These are phyloP conservation scores for Anabacerthia variegaticeps DNA, from an alignment of 2,797 vertebrate species.

Conservation along the genomic window DNA sequence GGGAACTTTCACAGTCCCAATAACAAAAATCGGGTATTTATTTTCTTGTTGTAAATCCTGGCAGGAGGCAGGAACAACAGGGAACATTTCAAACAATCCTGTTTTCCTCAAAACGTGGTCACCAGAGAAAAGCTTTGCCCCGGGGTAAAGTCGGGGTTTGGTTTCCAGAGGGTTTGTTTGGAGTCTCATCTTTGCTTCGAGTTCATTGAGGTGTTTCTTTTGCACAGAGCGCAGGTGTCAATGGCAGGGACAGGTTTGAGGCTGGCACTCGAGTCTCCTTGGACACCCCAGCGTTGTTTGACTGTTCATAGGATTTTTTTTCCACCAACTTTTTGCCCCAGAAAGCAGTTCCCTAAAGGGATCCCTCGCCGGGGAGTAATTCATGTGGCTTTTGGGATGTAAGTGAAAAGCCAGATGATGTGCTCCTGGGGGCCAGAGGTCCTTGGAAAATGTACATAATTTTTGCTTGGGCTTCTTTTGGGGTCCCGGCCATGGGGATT, in stretches of 20 bases:
- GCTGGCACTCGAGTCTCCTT: not conserved
- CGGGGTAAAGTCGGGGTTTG: not conserved
- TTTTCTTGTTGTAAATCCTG: not conserved
- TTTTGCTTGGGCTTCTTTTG: not conserved
- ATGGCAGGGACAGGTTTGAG: not conserved
- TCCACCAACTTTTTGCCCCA: not conserved
- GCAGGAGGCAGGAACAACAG: not conserved
- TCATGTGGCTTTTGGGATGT: not conserved
- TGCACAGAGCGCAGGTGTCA: not conserved
- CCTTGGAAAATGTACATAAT: not conserved
- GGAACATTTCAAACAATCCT: not conserved
- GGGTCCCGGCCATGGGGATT: not conserved
- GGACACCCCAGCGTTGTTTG: not conserved
- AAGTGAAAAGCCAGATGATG: not conserved
- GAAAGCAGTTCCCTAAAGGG: not conserved
- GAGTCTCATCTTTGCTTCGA: not conserved
- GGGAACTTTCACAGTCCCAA: not conserved
- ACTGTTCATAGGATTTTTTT: not conserved
- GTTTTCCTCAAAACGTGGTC: not conserved
- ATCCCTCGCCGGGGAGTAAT: not conserved
- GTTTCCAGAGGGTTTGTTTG: not conserved
- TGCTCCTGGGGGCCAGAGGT: not conserved
- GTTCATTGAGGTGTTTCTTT: not conserved
- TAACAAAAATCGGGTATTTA: not conserved
- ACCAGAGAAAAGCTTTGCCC: not conserved